Base-by-base conservation (phyloP, 1,140 invertebrate genomes). In the Muscidifurax raptorellus region DNA sequence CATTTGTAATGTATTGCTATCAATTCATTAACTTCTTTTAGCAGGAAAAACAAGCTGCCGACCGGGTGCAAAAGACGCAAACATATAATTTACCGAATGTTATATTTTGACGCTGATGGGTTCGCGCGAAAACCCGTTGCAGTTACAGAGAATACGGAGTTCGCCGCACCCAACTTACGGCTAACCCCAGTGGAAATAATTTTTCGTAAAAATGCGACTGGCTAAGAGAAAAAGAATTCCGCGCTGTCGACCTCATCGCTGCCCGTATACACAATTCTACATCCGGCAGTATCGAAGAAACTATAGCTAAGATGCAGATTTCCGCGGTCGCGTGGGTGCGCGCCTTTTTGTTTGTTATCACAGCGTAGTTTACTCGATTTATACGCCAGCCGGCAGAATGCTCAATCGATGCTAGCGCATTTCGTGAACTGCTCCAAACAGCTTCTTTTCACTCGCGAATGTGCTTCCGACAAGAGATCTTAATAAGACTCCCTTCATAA, bases 21-120 rank as follows among this genome's bases (percentile, higher is more conserved):
- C 10, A 47, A 76, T 76, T 10, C 32, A 18, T 40, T 59, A 4
- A 52, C 40, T 76, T 76, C 22, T 76, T 76, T 76, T 76, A 76
- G 74, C 74, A 1, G 44, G n/a, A 59, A 25, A 76, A 76, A 76
- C 18, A 52, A 76, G 27, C 74, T 27, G 7, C 3, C 7, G 25
- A 12, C 10, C 5, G 71, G 0, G 25, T 66, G 13, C 13, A 52
- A 44, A 75, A 75, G 12, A 13, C 44, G n/a, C n/a, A n/a, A n/a
- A 47, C 44, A 47, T 47, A 13, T 47, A 47, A 13, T 47, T 47
- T n/a, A n/a, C 4, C 40, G 10, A 40, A 10, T 40, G 40, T 40
- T 40, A 10, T 40, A n/a, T n/a, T n/a, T n/a, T n/a, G n/a, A n/a
- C n/a, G n/a, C n/a, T n/a, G n/a, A n/a, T n/a, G n/a, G n/a, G n/a